Conservation (phyloP, 2,888 invertebrate species). For the Himalopsyche kuldschensis region DNA sequence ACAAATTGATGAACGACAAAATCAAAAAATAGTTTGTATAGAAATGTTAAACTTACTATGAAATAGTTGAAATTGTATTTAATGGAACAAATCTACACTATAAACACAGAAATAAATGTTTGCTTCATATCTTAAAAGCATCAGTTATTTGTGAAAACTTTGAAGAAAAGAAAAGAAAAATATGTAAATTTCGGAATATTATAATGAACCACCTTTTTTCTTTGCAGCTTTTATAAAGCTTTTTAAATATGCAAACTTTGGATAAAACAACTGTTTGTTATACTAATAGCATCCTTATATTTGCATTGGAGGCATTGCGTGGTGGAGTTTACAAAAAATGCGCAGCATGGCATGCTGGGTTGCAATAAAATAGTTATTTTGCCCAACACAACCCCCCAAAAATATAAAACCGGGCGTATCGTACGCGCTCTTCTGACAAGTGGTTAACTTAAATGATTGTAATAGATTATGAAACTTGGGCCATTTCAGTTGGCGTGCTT, state of each 20-base stretch:
- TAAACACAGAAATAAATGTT: too few relatives aligned
- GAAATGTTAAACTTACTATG: too few relatives aligned
- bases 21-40: too few relatives aligned
- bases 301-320: neutral
- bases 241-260: neutral
- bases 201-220: too few relatives aligned
- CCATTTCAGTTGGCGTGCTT: neutral
- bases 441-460: neutral
- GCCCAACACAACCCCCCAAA: neutral
- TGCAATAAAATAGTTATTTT: neutral
- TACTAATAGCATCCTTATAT: neutral
- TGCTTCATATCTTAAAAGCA: neutral
- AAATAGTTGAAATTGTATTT: too few relatives aligned
- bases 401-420: neutral
- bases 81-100: too few relatives aligned
- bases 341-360: neutral
- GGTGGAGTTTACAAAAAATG: neutral
- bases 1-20: too few relatives aligned
- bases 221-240: neutral
- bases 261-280: neutral
- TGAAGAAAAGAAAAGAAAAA: too few relatives aligned
- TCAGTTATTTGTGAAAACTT: neutral
- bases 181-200: neutral
- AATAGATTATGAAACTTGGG: neutral
- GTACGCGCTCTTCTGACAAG: neutral